phyloP scores from a whole-genome alignment of 2,113 vertebrate genomes.

The Leucopternis melanops region DNA sequence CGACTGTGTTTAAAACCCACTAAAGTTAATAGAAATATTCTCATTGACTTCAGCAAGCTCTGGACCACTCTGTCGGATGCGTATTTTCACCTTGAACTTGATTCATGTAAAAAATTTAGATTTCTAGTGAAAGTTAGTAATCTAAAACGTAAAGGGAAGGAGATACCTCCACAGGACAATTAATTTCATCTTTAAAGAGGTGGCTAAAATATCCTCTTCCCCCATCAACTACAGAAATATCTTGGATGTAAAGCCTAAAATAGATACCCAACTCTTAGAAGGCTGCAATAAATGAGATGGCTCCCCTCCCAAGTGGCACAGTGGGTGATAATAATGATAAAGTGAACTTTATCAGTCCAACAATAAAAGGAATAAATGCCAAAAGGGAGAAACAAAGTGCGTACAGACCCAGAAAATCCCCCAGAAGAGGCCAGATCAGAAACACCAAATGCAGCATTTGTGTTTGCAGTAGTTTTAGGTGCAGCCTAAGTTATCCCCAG shows the following conservation, averaged over 20 bases:
- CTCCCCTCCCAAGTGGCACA: background rate
- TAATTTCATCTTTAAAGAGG: background rate
- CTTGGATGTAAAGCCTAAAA: background rate
- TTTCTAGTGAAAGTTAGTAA: background rate
- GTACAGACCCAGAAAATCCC: background rate
- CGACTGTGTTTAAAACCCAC: background rate
- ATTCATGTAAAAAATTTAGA: background rate
- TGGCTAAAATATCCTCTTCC: background rate
- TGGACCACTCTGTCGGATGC: background rate
- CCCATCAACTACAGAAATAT: background rate
- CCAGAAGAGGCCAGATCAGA: background rate
- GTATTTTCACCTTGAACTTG: slow-evolving; percentile 38
- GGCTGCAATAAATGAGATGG: background rate
- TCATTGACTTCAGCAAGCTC: background rate
- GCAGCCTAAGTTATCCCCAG: background rate
- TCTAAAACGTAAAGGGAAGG: background rate
- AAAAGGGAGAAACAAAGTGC: background rate
- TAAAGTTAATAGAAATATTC: slow-evolving; percentile 14
- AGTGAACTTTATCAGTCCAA: background rate
- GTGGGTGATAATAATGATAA: background rate
- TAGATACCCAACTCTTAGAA: background rate
- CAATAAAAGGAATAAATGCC: background rate
- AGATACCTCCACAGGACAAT: background rate
- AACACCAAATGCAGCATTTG: rapidly evolving
- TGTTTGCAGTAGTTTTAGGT: background rate